Base-by-base conservation (phyloP, 1,140 invertebrate species). In the Trichonephila clavipes region DNA sequence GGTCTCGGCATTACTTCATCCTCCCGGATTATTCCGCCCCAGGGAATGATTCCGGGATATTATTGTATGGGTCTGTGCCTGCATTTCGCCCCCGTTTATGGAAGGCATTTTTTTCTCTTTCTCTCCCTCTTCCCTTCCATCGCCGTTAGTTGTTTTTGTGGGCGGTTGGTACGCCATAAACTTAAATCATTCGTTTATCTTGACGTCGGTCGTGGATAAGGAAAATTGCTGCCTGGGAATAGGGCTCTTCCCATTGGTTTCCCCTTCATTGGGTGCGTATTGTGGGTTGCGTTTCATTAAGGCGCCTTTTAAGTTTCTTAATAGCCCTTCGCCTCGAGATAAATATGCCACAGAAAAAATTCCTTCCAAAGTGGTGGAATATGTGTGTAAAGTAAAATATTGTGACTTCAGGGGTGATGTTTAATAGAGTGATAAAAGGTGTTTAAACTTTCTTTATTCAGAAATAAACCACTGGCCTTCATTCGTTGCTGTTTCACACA, bases 11-110 rank as follows among this genome's bases (percentile, higher is more conserved):
- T 51, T 51, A 51, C 51, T 64, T 87, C 85, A 87, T 87, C 85
- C 72, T 8, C 21, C 51, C 59, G 61, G 85, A 87, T 87, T 87
- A 87, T 87, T 87, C 59, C 28, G 58, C 61, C 61, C 85, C 28
- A 34, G 85, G 85, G 85, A 61, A 87, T 87, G 28, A 62, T 64
- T 64, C 85, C 58, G 59, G 85, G 85, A 44, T 87, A 87, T 87
- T 87, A 87, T 87, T 87, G 59, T 87, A n/a, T 28, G 8, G 28
- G 28, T 34, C 85, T 28, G 59, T 40, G 24, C 72, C 72, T 34
- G 85, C 85, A 87, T 87, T 61, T 87, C 51, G 72, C 14, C 28
- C 28, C 72, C 72, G 72, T 77, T 77, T 77, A 77, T 77, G 72
- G 72, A 77, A 77, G 72, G 28, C 72, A 7, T 34, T 77, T 77